phyloP scores from a whole-genome alignment of 2,113 vertebrate species.

The Lanius collurio region DNA sequence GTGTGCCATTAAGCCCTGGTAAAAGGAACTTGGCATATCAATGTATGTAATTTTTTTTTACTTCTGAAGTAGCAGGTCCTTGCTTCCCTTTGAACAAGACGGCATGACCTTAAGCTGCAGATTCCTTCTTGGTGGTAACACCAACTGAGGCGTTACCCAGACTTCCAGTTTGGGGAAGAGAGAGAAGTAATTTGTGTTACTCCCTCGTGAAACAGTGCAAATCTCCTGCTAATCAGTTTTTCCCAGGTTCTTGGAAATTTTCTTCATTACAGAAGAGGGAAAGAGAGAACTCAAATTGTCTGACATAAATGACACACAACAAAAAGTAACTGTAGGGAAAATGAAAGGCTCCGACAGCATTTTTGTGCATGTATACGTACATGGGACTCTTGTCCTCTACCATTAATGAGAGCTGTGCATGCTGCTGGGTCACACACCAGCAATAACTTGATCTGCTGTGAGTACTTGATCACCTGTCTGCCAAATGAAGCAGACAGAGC shows the following conservation, averaged over 20 bases:
- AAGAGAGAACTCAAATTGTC: neutral
- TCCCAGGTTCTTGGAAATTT: neutral
- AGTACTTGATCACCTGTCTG: neutral
- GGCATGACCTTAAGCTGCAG: neutral
- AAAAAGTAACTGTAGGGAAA: neutral
- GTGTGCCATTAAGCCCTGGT: neutral
- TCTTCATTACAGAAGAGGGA: neutral
- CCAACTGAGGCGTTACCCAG: neutral
- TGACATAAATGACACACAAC: neutral
- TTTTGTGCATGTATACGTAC: neutral
- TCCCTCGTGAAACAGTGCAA: neutral
- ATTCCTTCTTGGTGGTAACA: neutral
- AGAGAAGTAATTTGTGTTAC: neutral
- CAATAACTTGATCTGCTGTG: neutral
- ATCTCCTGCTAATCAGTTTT: neutral
- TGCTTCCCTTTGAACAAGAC: neutral
- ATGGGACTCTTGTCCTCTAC: neutral
- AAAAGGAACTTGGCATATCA: neutral
- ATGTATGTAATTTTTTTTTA: neutral
- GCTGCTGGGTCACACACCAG: neutral
- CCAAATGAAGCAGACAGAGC: neutral
- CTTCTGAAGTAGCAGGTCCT: neutral
- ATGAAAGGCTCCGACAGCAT: neutral
- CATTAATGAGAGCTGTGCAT: neutral
- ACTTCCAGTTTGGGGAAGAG: neutral